These are phyloP conservation scores for Habropoda laboriosa DNA, from an alignment of 1,140 invertebrate species.

Conservation along the genomic window DNA sequence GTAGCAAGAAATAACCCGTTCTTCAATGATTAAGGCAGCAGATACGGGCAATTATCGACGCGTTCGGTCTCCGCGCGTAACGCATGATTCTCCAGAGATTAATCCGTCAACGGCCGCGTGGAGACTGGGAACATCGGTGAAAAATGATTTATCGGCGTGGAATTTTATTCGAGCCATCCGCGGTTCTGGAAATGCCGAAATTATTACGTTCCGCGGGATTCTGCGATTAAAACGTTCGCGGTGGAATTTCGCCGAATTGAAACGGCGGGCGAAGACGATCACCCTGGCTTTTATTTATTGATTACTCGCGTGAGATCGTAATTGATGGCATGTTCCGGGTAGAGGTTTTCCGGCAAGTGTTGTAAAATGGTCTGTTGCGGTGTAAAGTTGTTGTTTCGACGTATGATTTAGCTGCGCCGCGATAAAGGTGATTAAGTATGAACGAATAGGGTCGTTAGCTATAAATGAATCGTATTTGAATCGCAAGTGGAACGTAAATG, in stretches of 20 bases:
- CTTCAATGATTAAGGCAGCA: too few species aligned
- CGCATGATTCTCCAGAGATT: background rate
- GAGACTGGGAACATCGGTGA: background rate
- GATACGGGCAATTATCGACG: background rate
- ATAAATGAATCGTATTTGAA: background rate
- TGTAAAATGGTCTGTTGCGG: too few species aligned
- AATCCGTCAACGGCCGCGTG: background rate
- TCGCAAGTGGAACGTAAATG: background rate
- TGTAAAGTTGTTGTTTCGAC: background rate
- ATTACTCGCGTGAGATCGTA: background rate
- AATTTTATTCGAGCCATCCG: background rate
- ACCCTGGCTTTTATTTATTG: background rate
- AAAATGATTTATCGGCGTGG: background rate
- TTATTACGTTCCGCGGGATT: background rate
- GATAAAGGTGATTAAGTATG: too few species aligned
- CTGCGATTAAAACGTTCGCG: background rate
- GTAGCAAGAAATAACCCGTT: too few species aligned
- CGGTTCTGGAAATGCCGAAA: background rate
- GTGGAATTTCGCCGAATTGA: background rate
- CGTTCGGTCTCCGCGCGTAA: background rate
- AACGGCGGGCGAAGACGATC: background rate
- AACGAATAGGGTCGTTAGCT: too few species aligned
- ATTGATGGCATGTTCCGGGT: background rate
- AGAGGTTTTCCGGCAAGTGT: background rate
- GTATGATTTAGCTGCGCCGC: too few species aligned